Conservation (phyloP, 2,888 invertebrate species). For the Diloba caeruleocephala region DNA sequence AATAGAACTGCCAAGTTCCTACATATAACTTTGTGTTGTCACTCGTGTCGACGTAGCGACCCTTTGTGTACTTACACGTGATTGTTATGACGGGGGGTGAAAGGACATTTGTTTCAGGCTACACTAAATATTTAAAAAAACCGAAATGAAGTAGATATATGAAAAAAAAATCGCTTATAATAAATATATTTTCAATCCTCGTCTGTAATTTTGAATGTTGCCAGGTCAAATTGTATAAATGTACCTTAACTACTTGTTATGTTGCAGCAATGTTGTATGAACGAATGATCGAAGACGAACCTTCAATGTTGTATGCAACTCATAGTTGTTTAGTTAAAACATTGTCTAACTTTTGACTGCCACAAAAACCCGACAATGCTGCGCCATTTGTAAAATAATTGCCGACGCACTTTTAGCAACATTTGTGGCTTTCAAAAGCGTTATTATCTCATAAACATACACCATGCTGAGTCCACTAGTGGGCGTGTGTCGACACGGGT, state of each 20-base stretch:
- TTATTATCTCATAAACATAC: too few species aligned
- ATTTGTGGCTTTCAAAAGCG: too few species aligned
- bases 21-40: conserved; percentile 37
- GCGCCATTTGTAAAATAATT: too few species aligned
- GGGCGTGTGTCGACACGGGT: conserved; percentile 4
- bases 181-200: too few species aligned
- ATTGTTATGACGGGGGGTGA: conserved; percentile 16
- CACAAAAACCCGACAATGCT: too few species aligned
- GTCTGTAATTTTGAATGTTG: conserved; percentile 12
- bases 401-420: too few species aligned
- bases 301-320: conserved; percentile 1
- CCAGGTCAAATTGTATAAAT: conserved; percentile 2
- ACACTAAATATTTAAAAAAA: too few species aligned
- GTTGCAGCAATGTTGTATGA: conserved; percentile 21
- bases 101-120: too few species aligned
- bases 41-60: conserved; percentile 12
- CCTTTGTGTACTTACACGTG: conserved; percentile 24
- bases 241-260: neutral
- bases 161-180: too few species aligned
- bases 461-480: too few species aligned
- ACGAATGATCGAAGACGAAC: conserved; percentile 16
- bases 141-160: too few species aligned
- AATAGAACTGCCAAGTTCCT: conserved; percentile 54
- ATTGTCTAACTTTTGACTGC: neutral
- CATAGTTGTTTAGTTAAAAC: neutral